Evolutionary conservation across 2,113 vertebrate species (phyloP), one percentile per base, ranked within the genome.

Genomic region (Xenopus borealis): DNA sequence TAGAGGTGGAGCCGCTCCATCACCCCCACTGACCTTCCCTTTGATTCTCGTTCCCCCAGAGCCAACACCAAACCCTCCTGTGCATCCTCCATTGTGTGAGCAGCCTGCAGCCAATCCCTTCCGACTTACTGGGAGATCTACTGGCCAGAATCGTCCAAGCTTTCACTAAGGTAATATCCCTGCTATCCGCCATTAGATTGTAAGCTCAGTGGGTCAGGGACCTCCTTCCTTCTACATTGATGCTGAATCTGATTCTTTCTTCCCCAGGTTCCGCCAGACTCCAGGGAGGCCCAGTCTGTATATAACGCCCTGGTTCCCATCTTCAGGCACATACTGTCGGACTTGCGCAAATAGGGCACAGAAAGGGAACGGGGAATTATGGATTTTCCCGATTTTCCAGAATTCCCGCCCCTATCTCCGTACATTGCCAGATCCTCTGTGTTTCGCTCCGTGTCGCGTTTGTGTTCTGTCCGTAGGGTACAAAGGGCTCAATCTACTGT

Each of bases 21-120:
- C 33, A 40, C 47, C 14, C 14, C 14, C 47, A 50, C 14, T 50
- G 47, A 50, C 47, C 10, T 50, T 5, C 14, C 47, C 11, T 50
- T 50, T 50, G 47, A 1, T 40, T 40, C 5, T 40, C 10, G 47
- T 4, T 50, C 10, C 11, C 47, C 14, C 47, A 99, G 97, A 92
- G 91, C 9, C 92, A 94, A 80, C 88, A 92, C 75, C 93, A 97
- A 78, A 96, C 96, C 7, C 80, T 98, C 80, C 85, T 97, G 44
- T 98, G 96, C 40, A 86, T 98, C 81, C 87, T 99, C 10, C 89
- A 95, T 61, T 99, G 96, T 71, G 83, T 93, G 23, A 94, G 90
- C 79, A 92, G 85, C 80, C 88, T 99, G 77, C 85, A 91, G 58
- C 81, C 81, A 0, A 81, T 95, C 9, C 94, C 96, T n/a, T 72